Percentiles rank a stretch among this genome's conserved stretches.
Conservation (phyloP, 2,113 vertebrate species). For the Brachionichthys hirsutus region DNA sequence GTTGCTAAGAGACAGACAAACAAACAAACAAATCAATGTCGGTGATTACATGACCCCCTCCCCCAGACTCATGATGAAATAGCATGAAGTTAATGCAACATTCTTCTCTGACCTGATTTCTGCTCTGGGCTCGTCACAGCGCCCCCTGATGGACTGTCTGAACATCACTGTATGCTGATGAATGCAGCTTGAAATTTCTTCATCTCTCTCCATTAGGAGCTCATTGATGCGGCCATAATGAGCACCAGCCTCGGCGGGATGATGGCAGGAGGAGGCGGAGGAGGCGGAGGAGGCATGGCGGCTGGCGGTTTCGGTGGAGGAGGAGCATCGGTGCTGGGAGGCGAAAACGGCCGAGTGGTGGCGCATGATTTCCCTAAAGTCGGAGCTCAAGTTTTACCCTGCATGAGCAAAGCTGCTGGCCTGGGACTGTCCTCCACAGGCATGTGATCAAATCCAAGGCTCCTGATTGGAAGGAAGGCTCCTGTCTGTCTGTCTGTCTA, state of each 20-base stretch:
- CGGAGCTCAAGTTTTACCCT: slow-evolving; percentile 87
- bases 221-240: slow-evolving; percentile 89
- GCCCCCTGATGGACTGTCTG: too few species aligned
- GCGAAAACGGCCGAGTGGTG: slow-evolving; percentile 88
- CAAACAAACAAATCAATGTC: too few species aligned
- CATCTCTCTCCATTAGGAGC: slow-evolving; percentile 76
- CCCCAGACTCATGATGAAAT: too few species aligned
- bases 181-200: neutral
- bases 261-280: slow-evolving; percentile 1
- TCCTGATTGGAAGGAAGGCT: slow-evolving; percentile 32
- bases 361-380: slow-evolving; percentile 85
- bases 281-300: slow-evolving; percentile 44
- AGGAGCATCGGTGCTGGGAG: slow-evolving; percentile 59
- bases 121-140: too few species aligned
- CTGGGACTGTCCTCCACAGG: slow-evolving; percentile 86
- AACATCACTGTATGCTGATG: neutral
- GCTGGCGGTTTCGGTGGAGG: slow-evolving; percentile 50
- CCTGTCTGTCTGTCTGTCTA: neutral
- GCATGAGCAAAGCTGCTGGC: slow-evolving; percentile 89
- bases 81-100: too few species aligned
- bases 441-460: slow-evolving; percentile 74
- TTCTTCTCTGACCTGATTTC: too few species aligned
- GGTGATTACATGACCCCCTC: too few species aligned
- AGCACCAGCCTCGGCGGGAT: slow-evolving; percentile 84
- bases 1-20: too few species aligned